Base-by-base conservation (phyloP, 2,797 vertebrate genomes). In the Sphenopsis melanotis region DNA sequence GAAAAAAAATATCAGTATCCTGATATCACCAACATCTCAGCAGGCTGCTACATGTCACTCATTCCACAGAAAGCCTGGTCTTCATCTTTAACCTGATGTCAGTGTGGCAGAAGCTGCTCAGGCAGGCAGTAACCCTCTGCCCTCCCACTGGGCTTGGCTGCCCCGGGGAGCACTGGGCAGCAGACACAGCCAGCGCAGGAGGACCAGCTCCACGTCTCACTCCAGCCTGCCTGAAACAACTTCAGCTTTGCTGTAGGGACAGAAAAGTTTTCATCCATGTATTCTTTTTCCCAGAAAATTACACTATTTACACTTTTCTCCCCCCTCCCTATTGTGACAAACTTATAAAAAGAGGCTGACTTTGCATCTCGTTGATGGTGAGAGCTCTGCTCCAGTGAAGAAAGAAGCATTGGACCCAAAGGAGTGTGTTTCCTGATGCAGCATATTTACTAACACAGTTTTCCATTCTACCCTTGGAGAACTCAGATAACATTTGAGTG, bases 31-130 rank as follows among this genome's bases (percentile, higher is more conserved):
- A 90, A 29, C 89, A 96, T 96, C 95, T 96, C 93, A 93, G 89
- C 95, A 97, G 77, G 95, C 80, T 95, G 83, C 74, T 96, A 94
- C 89, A 96, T 63, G 95, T 96, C 95, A 95, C 91, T 94, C 89
- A 94, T 96, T 96, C 91, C 85, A 94, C 3, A 2, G 90, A 79
- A 94, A 91, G 63, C 77, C 92, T 79, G 89, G 87, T 86, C 95
- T 96, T 89, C 74, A 6, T 93, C 56, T 55, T 61, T 81, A 93
- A 37, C 83, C 63, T 63, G 71, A 60, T 87, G 93, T 92, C 74
- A 90, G 81, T 1, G 22, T 41, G 49, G 90, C 88, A 95, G 94
- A 68, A 89, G 76, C 69, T 3, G 29, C 36, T 81, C 50, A 6
- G 81, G 82, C 61, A 90, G 79, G 84, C 93, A 88, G 61, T 30